Percentiles rank a stretch among this genome's conserved stretches.
phyloP scores from a whole-genome alignment of 2,888 invertebrate species.

The Physocephala rufipes region DNA sequence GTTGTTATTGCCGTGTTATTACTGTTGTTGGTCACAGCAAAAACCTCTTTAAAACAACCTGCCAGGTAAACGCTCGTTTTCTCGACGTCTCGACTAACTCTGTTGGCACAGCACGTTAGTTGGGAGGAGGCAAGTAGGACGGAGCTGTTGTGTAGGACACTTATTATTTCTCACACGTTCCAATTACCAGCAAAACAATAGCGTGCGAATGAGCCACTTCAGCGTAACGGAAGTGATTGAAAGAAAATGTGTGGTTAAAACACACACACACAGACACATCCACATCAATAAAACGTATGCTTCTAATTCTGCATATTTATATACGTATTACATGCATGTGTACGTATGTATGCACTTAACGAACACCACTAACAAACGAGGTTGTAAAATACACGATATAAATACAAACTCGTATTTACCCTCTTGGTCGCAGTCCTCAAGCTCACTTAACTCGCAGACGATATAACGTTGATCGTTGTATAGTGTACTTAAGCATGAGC shows the following conservation, averaged over 20 bases:
- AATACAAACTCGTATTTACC: too few species aligned
- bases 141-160: constrained; percentile 16
- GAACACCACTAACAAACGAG: too few species aligned
- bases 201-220: constrained; percentile 64
- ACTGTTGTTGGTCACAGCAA: too few species aligned
- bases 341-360: constrained; percentile 20
- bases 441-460: too few species aligned
- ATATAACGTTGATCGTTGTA: too few species aligned
- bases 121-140: background rate
- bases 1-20: constrained; percentile 10
- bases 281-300: too few species aligned
- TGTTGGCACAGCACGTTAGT: background rate
- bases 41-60: too few species aligned
- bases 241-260: constrained; percentile 52
- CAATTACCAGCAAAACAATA: constrained; percentile 63
- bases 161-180: constrained; percentile 64
- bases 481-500: too few species aligned
- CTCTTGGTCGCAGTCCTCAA: too few species aligned
- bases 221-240: constrained; percentile 65
- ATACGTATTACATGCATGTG: constrained; percentile 13
- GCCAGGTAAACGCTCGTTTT: constrained; percentile 22
- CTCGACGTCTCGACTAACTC: constrained; percentile 19
- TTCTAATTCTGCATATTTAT: constrained; percentile 2
- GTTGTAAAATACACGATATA: too few species aligned
- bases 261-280: constrained; percentile 5